Evolutionary conservation across 1,140 invertebrate species (phyloP), one percentile per base, ranked within the genome.

Genomic region (Aphis craccivora): DNA sequence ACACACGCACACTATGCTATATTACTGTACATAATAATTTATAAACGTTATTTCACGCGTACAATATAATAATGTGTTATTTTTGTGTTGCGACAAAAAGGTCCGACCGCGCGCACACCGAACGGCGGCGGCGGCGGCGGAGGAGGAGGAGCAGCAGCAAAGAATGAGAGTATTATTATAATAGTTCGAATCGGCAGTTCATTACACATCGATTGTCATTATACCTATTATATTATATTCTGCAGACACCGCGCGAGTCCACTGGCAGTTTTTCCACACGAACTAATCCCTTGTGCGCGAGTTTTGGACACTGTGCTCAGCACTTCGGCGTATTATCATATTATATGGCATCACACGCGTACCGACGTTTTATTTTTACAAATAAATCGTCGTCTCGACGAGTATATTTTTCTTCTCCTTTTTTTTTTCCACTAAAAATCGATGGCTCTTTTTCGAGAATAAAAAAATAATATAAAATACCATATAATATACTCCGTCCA

Each of bases 11-110:
- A 25, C 23, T 40, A 84, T 43, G 0, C 22, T 40, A 40, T 40
- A 40, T 45, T 14, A n/a, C 60, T 18, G 18, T 76, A 76, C 60
- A 76, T n/a, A n/a, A n/a, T 76, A 60, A 30, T 60, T 30, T 86
- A 86, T 86, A 76, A 76, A 76, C 60, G 60, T 76, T 76, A 76
- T 76, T 76, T 76, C 60, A n/a, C 60, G 30, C 60, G n/a, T n/a
- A 76, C 60, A 76, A 76, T 76, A 76, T 76, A 76, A 76, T 51
- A 76, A 76, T 76, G 60, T 86, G 43, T 48, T 86, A 86, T 45
- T 86, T 18, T 86, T 48, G 84, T 86, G 40, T 45, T 18, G 43
- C 40, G 14, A 86, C 84, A 25, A 86, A 86, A 86, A 86, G 37
- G 83, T 86, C 40, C 81, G 37, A 83, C 22, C 60, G 60, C 60